Evolutionary conservation across 2,888 invertebrate species (phyloP).

Genomic region (Cecidostiba fungosa): DNA sequence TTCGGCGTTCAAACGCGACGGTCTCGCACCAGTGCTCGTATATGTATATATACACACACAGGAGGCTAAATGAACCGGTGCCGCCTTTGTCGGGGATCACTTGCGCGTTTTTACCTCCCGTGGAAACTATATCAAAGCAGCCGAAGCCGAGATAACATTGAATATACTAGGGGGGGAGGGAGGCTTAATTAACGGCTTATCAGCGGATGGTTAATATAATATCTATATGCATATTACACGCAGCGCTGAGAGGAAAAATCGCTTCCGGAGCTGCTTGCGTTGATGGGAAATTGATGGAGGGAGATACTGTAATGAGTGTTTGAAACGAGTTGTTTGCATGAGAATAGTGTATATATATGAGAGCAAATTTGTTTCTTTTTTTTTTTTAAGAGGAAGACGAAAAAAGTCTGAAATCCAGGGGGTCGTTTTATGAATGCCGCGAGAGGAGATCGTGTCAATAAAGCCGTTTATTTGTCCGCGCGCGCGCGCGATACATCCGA

Average conservation of each 20-base stretch:
- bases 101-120: neutral
- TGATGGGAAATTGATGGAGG: neutral
- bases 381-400: neutral
- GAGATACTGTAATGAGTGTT: neutral
- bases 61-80: neutral
- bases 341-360: too few species aligned
- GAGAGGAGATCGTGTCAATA: neutral
- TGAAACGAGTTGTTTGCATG: neutral
- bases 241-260: neutral
- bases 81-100: neutral
- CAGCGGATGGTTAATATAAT: slow-evolving; percentile 30
- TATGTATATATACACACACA: neutral
- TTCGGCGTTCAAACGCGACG: neutral
- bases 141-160: slow-evolving; percentile 40
- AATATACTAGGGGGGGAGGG: slow-evolving; percentile 22
- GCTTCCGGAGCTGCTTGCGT: neutral
- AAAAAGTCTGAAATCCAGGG: neutral
- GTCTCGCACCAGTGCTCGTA: neutral
- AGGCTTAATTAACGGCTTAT: slow-evolving; percentile 48
- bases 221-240: neutral
- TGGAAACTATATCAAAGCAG: neutral
- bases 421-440: neutral
- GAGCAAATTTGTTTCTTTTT: too few species aligned
- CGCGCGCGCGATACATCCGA: neutral
- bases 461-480: slow-evolving; percentile 1